A percentile compares a stretch with the other conserved stretches of the same genome.
Evolutionary conservation across 2,113 vertebrate species (phyloP).

Genomic region (Chloebia gouldiae): DNA sequence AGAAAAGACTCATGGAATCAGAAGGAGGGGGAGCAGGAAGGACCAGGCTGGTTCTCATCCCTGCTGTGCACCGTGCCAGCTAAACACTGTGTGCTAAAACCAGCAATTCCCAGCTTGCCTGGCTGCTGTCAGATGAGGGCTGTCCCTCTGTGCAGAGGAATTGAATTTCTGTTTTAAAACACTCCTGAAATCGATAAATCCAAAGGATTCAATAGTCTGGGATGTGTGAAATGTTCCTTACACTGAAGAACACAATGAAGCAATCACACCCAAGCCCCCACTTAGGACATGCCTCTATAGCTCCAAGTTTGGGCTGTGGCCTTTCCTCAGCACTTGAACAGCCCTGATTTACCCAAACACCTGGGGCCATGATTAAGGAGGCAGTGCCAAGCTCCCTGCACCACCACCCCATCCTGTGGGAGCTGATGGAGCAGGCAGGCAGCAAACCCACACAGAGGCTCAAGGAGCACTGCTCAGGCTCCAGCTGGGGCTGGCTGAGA

Average conservation of each 20-base stretch:
- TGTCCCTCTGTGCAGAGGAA: not conserved
- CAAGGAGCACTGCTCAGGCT: not conserved
- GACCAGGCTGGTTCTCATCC: not conserved
- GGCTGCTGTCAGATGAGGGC: not conserved
- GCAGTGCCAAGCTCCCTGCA: not conserved
- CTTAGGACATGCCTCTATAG: fast-evolving
- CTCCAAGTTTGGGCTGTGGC: not conserved
- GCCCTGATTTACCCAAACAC: not conserved
- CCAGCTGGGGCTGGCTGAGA: not conserved
- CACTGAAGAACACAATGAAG: not conserved
- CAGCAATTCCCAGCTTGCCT: not conserved
- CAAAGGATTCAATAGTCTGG: not conserved
- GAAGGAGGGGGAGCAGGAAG: not conserved
- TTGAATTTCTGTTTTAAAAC: not conserved
- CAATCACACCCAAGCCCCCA: not conserved
- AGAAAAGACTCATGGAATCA: not conserved
- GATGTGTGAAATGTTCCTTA: too few species aligned
- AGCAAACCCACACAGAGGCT: not conserved
- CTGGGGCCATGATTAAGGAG: not conserved
- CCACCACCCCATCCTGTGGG: not conserved
- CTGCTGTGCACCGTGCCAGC: not conserved
- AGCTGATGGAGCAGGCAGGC: not conserved
- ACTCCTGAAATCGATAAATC: not conserved
- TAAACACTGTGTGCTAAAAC: not conserved
- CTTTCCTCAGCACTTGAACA: not conserved